Evolutionary conservation across 2,888 invertebrate genomes (phyloP), one percentile per base, ranked within the genome.

Genomic region (Schizaphis graminum): DNA sequence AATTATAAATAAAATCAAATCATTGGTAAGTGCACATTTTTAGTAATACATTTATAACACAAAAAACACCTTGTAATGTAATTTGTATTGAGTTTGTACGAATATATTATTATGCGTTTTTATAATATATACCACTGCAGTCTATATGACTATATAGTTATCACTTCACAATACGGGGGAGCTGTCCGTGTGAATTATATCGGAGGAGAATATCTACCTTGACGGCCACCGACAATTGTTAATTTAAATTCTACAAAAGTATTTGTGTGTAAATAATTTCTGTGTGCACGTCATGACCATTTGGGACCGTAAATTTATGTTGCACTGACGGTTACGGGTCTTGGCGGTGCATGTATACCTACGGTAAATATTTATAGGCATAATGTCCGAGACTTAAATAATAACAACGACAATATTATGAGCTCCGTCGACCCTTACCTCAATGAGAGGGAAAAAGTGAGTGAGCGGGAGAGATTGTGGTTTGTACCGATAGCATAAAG

Each of bases 231-330:
- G 35, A 77, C 77, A 77, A 77, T 77, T 77, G 77, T 77, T 77
- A 77, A 77, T 77, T 77, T 35, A 77, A 77, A 77, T 77, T 77
- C 77, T 35, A 77, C 77, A 35, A 77, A 77, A 77, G 77, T 77
- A 77, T 77, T 77, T 77, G 35, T 35, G 77, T 77, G 77, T 77
- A 77, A 77, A 77, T 77, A 77, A 77, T 77, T 77, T 77, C 35
- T 77, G 77, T 21, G 77, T 8, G 77, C 35, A 77, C 77, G 35
- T 35, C 77, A 77, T 77, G 67, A 77, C 35, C 67, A n/a, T 77
- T 77, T 21, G 77, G 77, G 35, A 41, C 8, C 21, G 77, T 77
- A 77, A 21, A 35, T 35, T n/a, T 21, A 21, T 41, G 77, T 35
- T 77, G 77, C 35, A 35, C 21, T 35, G 77, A 41, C 77, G 35